Conservation (phyloP, 2,113 vertebrate species). For the Mystacornis crossleyi region DNA sequence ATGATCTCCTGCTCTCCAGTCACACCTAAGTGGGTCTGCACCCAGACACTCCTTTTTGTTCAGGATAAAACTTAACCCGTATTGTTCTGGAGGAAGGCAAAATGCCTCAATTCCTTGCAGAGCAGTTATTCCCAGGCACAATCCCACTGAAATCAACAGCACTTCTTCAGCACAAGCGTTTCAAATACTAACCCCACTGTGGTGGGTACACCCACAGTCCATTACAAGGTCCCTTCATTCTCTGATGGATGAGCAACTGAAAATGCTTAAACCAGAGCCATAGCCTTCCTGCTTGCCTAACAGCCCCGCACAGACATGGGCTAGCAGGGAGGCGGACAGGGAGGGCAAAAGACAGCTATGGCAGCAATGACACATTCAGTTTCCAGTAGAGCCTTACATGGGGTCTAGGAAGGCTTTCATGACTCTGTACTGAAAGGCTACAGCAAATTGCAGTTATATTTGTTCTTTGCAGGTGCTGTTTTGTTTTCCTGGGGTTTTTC, state of each 20-base stretch:
- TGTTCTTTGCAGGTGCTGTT: not conserved
- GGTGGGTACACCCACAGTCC: not conserved
- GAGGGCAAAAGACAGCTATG: accelerated
- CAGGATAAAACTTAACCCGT: not conserved
- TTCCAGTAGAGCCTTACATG: accelerated
- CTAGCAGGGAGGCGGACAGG: accelerated
- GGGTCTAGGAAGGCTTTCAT: not conserved
- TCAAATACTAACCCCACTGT: not conserved
- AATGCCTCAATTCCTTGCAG: not conserved
- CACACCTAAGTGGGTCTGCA: not conserved
- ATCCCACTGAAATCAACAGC: not conserved
- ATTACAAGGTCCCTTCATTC: not conserved
- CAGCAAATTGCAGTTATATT: not conserved
- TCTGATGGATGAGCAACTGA: not conserved
- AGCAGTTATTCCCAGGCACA: not conserved
- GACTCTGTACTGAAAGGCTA: not conserved
- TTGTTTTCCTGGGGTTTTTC: not conserved
- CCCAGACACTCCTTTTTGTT: not conserved
- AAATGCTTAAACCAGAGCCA: not conserved
- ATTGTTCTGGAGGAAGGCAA: not conserved
- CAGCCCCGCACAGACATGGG: accelerated
- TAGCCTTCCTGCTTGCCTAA: accelerated
- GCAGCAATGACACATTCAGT: accelerated
- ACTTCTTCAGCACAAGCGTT: not conserved
- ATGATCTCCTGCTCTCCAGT: not conserved